Base-by-base conservation (phyloP, 2,888 invertebrate genomes). In the Melangyna quadrimaculata region DNA sequence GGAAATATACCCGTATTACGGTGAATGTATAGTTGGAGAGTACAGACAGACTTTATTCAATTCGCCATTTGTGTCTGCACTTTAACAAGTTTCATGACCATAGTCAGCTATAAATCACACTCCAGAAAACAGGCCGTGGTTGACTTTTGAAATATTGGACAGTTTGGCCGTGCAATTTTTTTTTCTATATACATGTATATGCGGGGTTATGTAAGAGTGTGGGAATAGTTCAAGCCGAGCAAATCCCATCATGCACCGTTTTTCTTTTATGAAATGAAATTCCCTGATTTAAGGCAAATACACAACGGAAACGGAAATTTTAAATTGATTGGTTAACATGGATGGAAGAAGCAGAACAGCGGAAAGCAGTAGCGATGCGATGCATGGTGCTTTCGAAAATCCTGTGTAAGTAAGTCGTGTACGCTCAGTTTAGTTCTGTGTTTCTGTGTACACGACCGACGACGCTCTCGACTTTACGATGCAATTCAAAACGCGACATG, bases 271-370 rank as follows among this genome's bases (percentile, higher is more conserved):
- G 70, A 77, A 78, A 81, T 81, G 81, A 78, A 81, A 77, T 86
- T 86, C 81, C 80, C 81, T 86, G 86, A 86, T 86, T 86, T 86
- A 77, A 81, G 81, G 86, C 78, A 86, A 86, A 86, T 86, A 86
- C 70, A 80, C 77, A 81, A 53, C 77, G 81, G 81, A 86, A 86
- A 86, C 86, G 86, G 81, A 86, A 86, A 86, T 81, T 86, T 86
- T 86, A 86, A 86, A 86, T 86, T 86, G 86, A 86, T 86, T 86
- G 86, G 86, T 86, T 86, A 86, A 81, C 86, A 81, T 86, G 86
- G 86, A 86, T 86, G 86, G 59, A 78, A 81, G 78, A 65, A 86
- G 86, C 77, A 63, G 81, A 70, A 86, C 61, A 81, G 70, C 73
- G 78, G 67, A 72, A 78, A 70, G 53, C 57, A 74, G 57, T 45